Conservation (phyloP, 2,113 vertebrate genomes). For the Oncorhynchus nerka region DNA sequence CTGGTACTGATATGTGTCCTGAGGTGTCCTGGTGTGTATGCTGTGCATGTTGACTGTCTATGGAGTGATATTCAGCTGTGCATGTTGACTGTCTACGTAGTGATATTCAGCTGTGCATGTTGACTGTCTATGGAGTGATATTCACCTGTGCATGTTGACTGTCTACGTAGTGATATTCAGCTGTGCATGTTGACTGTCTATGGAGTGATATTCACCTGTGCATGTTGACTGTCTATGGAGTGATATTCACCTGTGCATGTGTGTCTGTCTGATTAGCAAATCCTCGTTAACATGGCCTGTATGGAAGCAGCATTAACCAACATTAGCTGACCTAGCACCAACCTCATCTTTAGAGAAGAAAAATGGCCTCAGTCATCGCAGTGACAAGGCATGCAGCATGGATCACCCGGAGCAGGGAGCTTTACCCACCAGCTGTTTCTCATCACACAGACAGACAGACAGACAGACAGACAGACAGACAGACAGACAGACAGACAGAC, state of each 20-base stretch:
- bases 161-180: too few species aligned
- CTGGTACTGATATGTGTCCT: conserved; percentile 76
- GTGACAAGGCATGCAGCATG: conserved; percentile 57
- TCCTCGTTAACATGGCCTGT: conserved; percentile 61
- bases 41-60: not conserved
- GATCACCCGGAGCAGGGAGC: conserved; percentile 50
- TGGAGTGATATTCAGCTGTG: too few species aligned
- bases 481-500: too few species aligned
- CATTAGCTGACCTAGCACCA: conserved; percentile 30
- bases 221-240: conserved; percentile 8
- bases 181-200: too few species aligned
- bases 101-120: not conserved
- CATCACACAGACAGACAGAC: conserved; percentile 18
- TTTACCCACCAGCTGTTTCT: conserved; percentile 61
- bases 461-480: too few species aligned
- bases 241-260: not conserved
- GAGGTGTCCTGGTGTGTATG: not conserved
- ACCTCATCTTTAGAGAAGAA: conserved; percentile 62
- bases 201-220: not conserved
- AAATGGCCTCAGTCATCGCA: conserved; percentile 61
- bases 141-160: too few species aligned
- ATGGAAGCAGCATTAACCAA: conserved; percentile 29
- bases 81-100: conserved; percentile 7
- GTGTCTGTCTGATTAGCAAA: not conserved
- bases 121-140: too few species aligned